Evolutionary conservation across 2,888 invertebrate species (phyloP).

Genomic region (Danaus chrysippus): DNA sequence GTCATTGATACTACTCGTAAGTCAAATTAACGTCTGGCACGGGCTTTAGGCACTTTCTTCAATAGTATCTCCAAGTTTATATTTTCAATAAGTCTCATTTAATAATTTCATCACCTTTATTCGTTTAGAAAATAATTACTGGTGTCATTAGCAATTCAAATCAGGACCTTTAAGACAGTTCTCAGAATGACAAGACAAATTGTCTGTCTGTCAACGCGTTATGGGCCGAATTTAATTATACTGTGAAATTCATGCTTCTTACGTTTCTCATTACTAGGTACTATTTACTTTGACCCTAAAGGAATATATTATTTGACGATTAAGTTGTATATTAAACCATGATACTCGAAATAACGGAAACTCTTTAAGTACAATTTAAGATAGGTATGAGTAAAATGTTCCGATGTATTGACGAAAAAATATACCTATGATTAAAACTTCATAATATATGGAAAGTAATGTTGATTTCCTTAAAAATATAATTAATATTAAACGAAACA

Average conservation of each 20-base stretch:
- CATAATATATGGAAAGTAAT: too few species aligned
- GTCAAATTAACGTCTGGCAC: too few species aligned
- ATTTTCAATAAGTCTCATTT: neutral
- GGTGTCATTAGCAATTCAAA: slow-evolving; percentile 65
- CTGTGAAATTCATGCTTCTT: slow-evolving; percentile 43
- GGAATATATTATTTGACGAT: neutral
- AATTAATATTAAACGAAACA: too few species aligned
- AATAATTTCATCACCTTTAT: slow-evolving; percentile 2
- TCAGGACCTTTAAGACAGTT: slow-evolving; percentile 55
- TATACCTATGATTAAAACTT: too few species aligned
- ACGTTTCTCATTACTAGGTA: slow-evolving; percentile 51
- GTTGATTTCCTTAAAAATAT: too few species aligned
- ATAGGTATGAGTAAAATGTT: too few species aligned
- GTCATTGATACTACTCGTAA: too few species aligned
- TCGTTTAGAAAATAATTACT: slow-evolving; percentile 36
- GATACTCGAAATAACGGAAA: too few species aligned
- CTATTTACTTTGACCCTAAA: slow-evolving; percentile 20
- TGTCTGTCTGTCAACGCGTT: slow-evolving; percentile 47
- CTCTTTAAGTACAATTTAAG: too few species aligned
- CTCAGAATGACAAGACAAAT: slow-evolving; percentile 67
- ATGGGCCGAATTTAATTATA: slow-evolving; percentile 38
- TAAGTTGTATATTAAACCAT: neutral
- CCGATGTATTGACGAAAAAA: too few species aligned
- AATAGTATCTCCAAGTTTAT: neutral
- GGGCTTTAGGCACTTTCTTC: too few species aligned